phyloP scores from a whole-genome alignment of 1,140 invertebrate species.

The Heliothis subflexa region DNA sequence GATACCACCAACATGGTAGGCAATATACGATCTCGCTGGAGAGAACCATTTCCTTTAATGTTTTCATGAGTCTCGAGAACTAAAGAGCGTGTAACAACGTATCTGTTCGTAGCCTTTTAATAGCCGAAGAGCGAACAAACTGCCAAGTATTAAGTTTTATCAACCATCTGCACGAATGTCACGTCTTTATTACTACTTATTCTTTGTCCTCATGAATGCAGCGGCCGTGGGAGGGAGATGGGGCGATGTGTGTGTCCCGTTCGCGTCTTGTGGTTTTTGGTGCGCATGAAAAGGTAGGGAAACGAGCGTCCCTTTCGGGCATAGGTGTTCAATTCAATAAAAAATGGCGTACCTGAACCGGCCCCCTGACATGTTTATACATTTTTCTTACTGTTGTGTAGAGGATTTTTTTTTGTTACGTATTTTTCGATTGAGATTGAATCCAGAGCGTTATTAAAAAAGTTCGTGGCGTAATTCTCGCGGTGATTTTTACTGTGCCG shows the following conservation, averaged over 20 bases:
- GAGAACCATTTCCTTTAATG: constrained; percentile 80
- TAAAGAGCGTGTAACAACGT: constrained; percentile 82
- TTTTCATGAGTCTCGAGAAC: constrained; percentile 80
- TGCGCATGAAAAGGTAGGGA: constrained; percentile 65
- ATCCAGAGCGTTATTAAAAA: constrained; percentile 83
- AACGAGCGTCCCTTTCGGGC: constrained; percentile 70
- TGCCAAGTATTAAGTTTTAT: constrained; percentile 83
- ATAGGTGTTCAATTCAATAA: constrained; percentile 83
- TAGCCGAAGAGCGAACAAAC: constrained; percentile 79
- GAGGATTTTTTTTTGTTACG: constrained; percentile 78
- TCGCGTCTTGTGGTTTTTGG: constrained; percentile 62
- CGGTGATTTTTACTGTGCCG: constrained; percentile 67
- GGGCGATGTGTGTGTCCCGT: constrained; percentile 62
- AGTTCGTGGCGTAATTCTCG: constrained; percentile 77
- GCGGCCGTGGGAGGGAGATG: constrained; percentile 59
- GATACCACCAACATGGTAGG: constrained; percentile 75
- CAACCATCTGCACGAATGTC: constrained; percentile 84
- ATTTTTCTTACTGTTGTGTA: constrained; percentile 81
- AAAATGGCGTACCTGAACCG: constrained; percentile 83
- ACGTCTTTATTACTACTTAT: constrained; percentile 85
- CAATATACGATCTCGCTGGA: constrained; percentile 73
- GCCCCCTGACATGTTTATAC: constrained; percentile 82
- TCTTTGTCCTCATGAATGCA: constrained; percentile 82
- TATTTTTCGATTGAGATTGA: constrained; percentile 81
- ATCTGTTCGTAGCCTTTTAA: constrained; percentile 82